A percentile compares a stretch with the other conserved stretches of the same genome.
Conservation (phyloP, 2,797 vertebrate species). For the Denticeps clupeoides region DNA sequence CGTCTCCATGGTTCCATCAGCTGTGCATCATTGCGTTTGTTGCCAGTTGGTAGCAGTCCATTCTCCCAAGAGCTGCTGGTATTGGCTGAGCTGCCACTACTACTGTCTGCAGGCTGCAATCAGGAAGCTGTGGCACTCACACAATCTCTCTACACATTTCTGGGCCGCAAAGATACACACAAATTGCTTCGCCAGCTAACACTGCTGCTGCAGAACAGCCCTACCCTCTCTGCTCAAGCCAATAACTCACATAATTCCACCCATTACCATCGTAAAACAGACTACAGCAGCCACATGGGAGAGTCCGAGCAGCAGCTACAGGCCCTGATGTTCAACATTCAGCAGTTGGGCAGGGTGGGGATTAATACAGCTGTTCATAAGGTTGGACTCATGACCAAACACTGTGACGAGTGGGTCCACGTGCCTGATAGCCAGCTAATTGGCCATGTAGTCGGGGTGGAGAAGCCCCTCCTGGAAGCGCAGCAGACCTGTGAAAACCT, state of each 20-base stretch:
- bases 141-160: conserved; percentile 42
- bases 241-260: neutral
- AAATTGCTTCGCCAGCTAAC: conserved; percentile 44
- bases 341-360: conserved; percentile 35
- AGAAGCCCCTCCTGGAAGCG: conserved; percentile 33
- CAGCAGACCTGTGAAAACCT: conserved; percentile 48
- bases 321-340: conserved; percentile 60
- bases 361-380: neutral
- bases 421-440: conserved; percentile 40
- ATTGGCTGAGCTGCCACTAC: conserved; percentile 60
- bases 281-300: too few relatives aligned
- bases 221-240: neutral
- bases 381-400: accelerated
- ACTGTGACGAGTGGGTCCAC: conserved; percentile 49
- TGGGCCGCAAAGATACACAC: conserved; percentile 48
- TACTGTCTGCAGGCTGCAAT: conserved; percentile 58
- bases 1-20: conserved; percentile 39
- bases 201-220: neutral
- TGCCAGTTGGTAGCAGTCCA: conserved; percentile 47
- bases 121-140: conserved; percentile 46
- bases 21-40: conserved; percentile 50
- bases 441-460: conserved; percentile 30
- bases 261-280: too few relatives aligned
- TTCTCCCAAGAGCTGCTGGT: conserved; percentile 60
- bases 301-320: conserved; percentile 29